These are phyloP conservation scores for Jacana jacana DNA, from an alignment of 2,113 vertebrate species.

Conservation along the genomic window DNA sequence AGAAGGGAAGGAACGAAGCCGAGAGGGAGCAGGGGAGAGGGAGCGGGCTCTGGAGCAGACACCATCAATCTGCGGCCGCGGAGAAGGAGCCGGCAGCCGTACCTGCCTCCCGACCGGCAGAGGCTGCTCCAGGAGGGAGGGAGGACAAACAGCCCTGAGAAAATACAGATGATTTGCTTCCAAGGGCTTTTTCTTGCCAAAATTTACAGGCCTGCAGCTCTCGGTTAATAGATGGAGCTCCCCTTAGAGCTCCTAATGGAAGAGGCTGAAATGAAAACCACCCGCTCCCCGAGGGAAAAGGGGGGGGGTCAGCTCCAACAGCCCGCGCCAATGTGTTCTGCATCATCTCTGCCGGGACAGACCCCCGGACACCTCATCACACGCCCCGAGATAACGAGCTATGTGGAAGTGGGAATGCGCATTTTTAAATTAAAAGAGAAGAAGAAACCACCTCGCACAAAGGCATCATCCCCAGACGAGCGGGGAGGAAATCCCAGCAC, in stretches of 20 bases:
- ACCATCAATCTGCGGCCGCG: slow-evolving; percentile 32
- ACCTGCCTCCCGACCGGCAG: slow-evolving; percentile 30
- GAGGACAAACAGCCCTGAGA: slow-evolving; percentile 58
- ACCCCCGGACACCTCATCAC: slow-evolving; percentile 60
- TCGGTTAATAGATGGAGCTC: slow-evolving; percentile 59
- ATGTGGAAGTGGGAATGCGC: slow-evolving; percentile 48
- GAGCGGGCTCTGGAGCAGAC: not conserved
- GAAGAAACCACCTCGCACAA: slow-evolving; percentile 11
- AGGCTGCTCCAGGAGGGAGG: not conserved
- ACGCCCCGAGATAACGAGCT: slow-evolving; percentile 55
- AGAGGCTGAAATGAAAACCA: slow-evolving; percentile 66
- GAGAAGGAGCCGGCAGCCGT: slow-evolving; percentile 26
- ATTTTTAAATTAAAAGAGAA: slow-evolving; percentile 65
- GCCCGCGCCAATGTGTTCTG: slow-evolving; percentile 2
- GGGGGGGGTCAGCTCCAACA: slow-evolving; percentile 9
- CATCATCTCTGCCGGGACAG: slow-evolving; percentile 54
- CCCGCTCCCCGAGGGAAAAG: not conserved
- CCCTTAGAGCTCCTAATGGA: slow-evolving; percentile 63
- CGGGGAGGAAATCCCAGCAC: not conserved
- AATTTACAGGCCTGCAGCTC: slow-evolving; percentile 53
- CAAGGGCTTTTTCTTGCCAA: slow-evolving; percentile 62
- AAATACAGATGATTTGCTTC: slow-evolving; percentile 49
- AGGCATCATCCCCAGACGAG: not conserved
- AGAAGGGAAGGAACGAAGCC: slow-evolving; percentile 37
- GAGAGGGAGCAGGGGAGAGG: not conserved